A percentile compares a stretch with the other conserved stretches of the same genome.
Evolutionary conservation across 1,140 invertebrate genomes (phyloP).

Genomic region (Radopholus similis): DNA sequence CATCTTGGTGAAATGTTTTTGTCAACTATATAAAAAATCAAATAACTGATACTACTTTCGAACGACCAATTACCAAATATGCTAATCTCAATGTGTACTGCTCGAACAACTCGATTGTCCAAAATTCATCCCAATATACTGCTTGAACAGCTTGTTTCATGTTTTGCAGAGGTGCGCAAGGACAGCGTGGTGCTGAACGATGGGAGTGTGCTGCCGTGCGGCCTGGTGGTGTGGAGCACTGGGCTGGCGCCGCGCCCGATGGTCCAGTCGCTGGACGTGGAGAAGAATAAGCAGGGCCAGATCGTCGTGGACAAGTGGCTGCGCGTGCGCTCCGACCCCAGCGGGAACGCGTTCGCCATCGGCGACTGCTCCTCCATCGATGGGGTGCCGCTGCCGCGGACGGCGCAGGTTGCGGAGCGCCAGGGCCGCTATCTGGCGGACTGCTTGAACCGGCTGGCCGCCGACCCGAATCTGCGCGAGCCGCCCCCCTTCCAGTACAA

Average conservation of each 20-base stretch:
- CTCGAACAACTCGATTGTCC: too few relatives aligned
- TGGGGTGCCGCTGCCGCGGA: slow-evolving; percentile 56
- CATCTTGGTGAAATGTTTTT: too few relatives aligned
- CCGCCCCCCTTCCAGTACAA: slow-evolving; percentile 58
- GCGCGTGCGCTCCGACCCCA: slow-evolving; percentile 46
- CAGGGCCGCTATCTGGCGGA: slow-evolving; percentile 61
- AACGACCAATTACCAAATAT: too few relatives aligned
- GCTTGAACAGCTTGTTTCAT: too few relatives aligned
- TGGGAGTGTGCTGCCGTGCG: slow-evolving; percentile 61
- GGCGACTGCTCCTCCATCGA: slow-evolving; percentile 61
- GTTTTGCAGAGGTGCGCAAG: slow-evolving; percentile 56
- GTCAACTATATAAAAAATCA: too few relatives aligned
- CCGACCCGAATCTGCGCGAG: slow-evolving; percentile 8
- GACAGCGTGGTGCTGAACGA: slow-evolving; percentile 58
- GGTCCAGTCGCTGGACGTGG: slow-evolving; percentile 48
- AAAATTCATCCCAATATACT: too few relatives aligned
- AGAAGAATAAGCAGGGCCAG: slow-evolving; percentile 60
- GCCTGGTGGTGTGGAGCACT: slow-evolving; percentile 63
- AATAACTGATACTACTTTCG: too few relatives aligned
- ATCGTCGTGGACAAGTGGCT: slow-evolving; percentile 58
- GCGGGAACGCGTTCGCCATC: slow-evolving; percentile 53
- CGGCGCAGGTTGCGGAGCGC: slow-evolving; percentile 63
- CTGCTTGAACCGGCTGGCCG: slow-evolving; percentile 43
- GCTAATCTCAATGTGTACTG: too few relatives aligned
- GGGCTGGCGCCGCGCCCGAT: slow-evolving; percentile 61